phyloP scores from a whole-genome alignment of 2,113 vertebrate species.

The Calidris pugnax region DNA sequence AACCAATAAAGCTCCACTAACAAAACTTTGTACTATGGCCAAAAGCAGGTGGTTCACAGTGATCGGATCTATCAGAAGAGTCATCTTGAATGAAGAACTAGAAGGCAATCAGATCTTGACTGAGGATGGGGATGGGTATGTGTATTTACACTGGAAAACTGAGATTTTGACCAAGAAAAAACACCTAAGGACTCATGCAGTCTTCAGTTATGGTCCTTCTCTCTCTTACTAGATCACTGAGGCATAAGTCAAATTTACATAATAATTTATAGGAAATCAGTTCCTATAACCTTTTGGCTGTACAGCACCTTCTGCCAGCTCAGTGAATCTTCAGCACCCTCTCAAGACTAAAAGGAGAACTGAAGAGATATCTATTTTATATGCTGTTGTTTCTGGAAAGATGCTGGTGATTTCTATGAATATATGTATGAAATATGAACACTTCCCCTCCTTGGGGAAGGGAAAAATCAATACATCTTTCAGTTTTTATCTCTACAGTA shows the following conservation, averaged over 20 bases:
- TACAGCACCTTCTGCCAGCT: neutral
- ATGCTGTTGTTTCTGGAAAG: neutral
- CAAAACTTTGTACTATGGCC: neutral
- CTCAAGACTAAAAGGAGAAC: conserved; percentile 43
- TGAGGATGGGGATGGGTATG: neutral
- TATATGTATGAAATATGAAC: neutral
- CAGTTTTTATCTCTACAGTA: neutral
- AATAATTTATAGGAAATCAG: neutral
- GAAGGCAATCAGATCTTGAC: neutral
- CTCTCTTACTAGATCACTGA: neutral
- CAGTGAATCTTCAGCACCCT: conserved; percentile 35
- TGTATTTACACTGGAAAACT: neutral
- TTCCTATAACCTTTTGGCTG: neutral
- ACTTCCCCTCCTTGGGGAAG: neutral
- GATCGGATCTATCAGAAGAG: neutral
- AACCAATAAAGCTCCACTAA: neutral
- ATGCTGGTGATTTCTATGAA: neutral
- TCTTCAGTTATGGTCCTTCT: neutral
- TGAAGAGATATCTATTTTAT: neutral
- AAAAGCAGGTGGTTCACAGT: neutral
- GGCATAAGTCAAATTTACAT: neutral
- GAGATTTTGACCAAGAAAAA: neutral
- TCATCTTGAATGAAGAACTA: neutral
- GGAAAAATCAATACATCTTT: neutral
- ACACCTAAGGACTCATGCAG: neutral